A percentile compares a stretch with the other conserved stretches of the same genome.
Conservation (phyloP, 2,888 invertebrate species). For the Zele albiditarsus region DNA sequence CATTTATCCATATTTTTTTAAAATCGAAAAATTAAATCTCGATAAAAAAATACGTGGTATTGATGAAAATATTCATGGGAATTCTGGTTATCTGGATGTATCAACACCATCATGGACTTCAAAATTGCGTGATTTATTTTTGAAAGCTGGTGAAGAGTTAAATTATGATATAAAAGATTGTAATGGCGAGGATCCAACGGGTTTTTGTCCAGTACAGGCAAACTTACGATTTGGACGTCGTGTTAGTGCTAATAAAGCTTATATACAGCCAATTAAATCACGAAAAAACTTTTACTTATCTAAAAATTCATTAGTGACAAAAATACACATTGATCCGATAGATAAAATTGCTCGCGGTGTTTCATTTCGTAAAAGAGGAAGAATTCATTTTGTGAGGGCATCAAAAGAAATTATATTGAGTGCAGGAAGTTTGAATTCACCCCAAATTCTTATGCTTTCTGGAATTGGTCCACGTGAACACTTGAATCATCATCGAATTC, state of each 20-base stretch:
- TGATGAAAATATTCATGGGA: conserved; percentile 78
- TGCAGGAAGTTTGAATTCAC: conserved; percentile 88
- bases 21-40: conserved; percentile 80
- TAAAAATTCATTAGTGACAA: conserved; percentile 80
- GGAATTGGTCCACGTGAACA: conserved; percentile 84
- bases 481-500: conserved; percentile 77
- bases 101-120: conserved; percentile 79
- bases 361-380: conserved; percentile 79
- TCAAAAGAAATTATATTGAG: conserved; percentile 85
- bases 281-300: conserved; percentile 82
- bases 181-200: conserved; percentile 77
- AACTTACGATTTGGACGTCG: conserved; percentile 82
- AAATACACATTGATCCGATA: conserved; percentile 78
- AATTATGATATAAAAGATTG: conserved; percentile 83
- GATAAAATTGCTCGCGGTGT: conserved; percentile 80
- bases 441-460: conserved; percentile 89
- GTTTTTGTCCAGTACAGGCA: conserved; percentile 83
- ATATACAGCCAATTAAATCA: conserved; percentile 79
- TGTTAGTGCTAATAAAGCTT: conserved; percentile 87
- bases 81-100: conserved; percentile 81
- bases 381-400: conserved; percentile 75
- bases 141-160: conserved; percentile 80
- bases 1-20: conserved; percentile 84
- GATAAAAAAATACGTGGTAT: conserved; percentile 24
- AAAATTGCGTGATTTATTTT: conserved; percentile 78